phyloP scores from a whole-genome alignment of 30 jellyfish, hydroid and myxozoan species.

The Aurelia sp. region DNA sequence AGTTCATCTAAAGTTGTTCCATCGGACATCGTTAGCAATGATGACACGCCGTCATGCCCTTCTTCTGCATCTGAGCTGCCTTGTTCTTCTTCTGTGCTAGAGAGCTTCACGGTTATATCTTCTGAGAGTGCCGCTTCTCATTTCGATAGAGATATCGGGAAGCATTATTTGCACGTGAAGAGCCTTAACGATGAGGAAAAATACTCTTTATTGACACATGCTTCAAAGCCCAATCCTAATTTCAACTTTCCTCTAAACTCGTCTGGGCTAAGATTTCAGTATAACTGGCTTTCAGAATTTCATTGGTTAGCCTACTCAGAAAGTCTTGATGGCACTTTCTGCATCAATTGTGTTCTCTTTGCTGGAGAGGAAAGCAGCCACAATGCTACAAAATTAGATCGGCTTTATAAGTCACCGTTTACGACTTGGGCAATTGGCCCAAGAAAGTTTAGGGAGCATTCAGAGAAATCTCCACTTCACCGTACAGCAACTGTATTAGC shows the following conservation, averaged over 20 bases:
- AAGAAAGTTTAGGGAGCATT: conserved; percentile 8
- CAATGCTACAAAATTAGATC: conserved; percentile 5
- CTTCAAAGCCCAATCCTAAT: neutral
- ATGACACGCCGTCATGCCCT: neutral
- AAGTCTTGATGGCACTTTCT: conserved; percentile 26
- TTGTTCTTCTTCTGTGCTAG: neutral
- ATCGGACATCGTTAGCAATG: neutral
- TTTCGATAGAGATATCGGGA: neutral
- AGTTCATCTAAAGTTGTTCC: neutral
- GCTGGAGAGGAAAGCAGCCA: conserved; percentile 10
- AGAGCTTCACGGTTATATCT: neutral
- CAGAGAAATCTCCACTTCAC: conserved; percentile 17
- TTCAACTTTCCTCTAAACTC: neutral
- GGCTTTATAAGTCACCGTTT: conserved; percentile 15
- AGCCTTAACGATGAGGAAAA: neutral
- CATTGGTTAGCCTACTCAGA: conserved; percentile 56
- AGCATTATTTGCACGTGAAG: neutral
- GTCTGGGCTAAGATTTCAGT: neutral
- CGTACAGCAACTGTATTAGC: conserved; percentile 12
- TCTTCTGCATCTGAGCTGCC: neutral
- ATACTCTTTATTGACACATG: neutral
- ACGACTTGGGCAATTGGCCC: conserved; percentile 18
- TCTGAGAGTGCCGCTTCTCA: neutral
- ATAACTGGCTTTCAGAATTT: neutral
- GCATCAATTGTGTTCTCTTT: conserved; percentile 15